Conservation (phyloP, 2,113 vertebrate genomes). For the Nothobranchius kuhntae region DNA sequence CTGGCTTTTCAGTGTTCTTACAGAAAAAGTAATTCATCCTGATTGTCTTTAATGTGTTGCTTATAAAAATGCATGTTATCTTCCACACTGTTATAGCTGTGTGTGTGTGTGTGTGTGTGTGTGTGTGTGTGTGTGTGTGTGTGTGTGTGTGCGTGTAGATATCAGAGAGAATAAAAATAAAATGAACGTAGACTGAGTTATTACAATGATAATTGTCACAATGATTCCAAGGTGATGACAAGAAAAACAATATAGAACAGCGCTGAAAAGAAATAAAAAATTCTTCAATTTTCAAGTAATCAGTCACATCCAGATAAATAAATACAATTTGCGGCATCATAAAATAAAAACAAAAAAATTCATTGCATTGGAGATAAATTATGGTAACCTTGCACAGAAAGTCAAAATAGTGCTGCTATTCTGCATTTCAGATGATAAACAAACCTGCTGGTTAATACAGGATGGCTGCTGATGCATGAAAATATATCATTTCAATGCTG, state of each 20-base stretch:
- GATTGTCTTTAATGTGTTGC: no score
- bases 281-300: constrained; percentile 80
- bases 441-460: constrained; percentile 41
- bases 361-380: constrained; percentile 74
- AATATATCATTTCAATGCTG: constrained; percentile 24
- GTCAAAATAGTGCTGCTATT: constrained; percentile 57
- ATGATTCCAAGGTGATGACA: constrained; percentile 59
- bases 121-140: no score
- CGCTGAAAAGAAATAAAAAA: constrained; percentile 53
- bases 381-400: constrained; percentile 46
- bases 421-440: constrained; percentile 47
- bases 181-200: constrained; percentile 40
- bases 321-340: constrained; percentile 77
- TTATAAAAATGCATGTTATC: no score
- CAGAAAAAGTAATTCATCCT: no score
- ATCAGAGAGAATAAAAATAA: constrained; percentile 26
- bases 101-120: background rate
- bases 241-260: constrained; percentile 71
- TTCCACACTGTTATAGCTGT: no score
- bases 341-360: constrained; percentile 59
- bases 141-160: background rate
- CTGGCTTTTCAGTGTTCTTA: no score
- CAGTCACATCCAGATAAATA: constrained; percentile 81
- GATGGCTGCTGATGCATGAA: constrained; percentile 51
- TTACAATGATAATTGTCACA: constrained; percentile 56